These are phyloP conservation scores for Synergus umbraculus DNA, from an alignment of 2,888 invertebrate species.

Conservation along the genomic window DNA sequence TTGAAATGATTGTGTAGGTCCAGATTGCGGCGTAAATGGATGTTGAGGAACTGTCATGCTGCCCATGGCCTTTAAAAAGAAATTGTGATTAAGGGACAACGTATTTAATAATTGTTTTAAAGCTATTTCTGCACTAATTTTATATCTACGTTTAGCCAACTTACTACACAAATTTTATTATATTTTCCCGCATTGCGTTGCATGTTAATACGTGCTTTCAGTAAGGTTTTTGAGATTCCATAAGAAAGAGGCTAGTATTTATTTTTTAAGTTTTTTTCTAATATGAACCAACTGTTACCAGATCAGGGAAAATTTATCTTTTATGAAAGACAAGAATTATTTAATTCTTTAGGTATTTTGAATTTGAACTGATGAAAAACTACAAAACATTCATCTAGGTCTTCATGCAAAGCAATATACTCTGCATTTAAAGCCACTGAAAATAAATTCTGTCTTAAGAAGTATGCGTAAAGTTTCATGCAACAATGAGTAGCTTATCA, in stretches of 20 bases:
- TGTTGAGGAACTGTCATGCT: slow-evolving; percentile 66
- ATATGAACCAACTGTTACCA: too few relatives aligned
- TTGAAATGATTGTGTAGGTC: slow-evolving; percentile 65
- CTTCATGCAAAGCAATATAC: slow-evolving; percentile 32
- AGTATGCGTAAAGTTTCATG: slow-evolving; percentile 22
- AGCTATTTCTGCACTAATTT: not conserved
- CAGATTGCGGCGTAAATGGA: slow-evolving; percentile 63
- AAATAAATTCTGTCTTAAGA: slow-evolving; percentile 20
- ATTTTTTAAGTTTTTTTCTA: too few relatives aligned
- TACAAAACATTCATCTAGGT: not conserved
- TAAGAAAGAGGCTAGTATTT: not conserved
- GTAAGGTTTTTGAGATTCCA: not conserved
- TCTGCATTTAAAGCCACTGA: slow-evolving; percentile 63
- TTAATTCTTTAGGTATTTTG: not conserved
- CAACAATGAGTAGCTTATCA: slow-evolving; percentile 44
- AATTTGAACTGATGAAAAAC: not conserved
- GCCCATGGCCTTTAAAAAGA: slow-evolving; percentile 69
- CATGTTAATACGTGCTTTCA: not conserved
- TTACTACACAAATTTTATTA: not conserved
- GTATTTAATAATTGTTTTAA: not conserved
- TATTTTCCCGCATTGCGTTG: not conserved
- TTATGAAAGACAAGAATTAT: not conserved
- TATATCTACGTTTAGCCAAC: not conserved
- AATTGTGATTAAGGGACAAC: slow-evolving; percentile 25
- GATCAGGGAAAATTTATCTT: not conserved